Conservation (phyloP, 2,797 vertebrate genomes). For the Gallinago solitaria region DNA sequence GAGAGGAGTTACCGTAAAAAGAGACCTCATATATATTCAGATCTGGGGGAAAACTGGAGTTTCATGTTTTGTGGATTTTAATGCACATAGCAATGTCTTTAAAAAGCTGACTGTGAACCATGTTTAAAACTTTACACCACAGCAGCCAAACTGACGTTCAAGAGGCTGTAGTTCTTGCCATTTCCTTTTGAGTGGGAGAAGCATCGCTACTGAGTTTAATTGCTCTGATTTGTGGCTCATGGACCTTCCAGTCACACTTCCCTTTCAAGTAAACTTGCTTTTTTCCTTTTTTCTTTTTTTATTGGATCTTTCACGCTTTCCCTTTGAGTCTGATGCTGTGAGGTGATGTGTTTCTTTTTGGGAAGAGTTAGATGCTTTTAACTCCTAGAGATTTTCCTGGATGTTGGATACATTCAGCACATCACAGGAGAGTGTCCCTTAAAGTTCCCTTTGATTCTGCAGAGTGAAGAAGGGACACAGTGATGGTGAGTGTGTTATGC, state of each 20-base stretch:
- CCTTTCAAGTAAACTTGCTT: constrained; percentile 53
- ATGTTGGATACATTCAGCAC: neutral
- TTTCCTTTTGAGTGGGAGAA: constrained; percentile 3
- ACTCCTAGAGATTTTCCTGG: neutral
- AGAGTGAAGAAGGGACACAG: neutral
- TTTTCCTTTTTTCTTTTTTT: neutral
- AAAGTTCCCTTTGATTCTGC: neutral
- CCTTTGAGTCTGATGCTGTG: neutral
- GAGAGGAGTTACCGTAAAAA: neutral
- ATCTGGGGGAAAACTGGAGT: neutral
- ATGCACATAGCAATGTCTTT: neutral
- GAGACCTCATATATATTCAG: neutral
- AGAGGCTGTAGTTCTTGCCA: neutral
- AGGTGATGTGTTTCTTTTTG: neutral
- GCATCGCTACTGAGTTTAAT: constrained; percentile 24
- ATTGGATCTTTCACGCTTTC: neutral
- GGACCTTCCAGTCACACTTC: constrained; percentile 20
- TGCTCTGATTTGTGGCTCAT: constrained; percentile 14
- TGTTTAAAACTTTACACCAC: neutral
- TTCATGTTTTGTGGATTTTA: constrained; percentile 38
- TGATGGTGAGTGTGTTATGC: neutral
- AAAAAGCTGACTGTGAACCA: constrained; percentile 33
- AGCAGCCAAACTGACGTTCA: constrained; percentile 32
- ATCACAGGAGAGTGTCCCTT: neutral
- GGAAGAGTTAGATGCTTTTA: neutral